Percentiles rank a stretch among this genome's conserved stretches.
phyloP scores from a whole-genome alignment of 2,888 invertebrate species.

The Autographa pulchrina region DNA sequence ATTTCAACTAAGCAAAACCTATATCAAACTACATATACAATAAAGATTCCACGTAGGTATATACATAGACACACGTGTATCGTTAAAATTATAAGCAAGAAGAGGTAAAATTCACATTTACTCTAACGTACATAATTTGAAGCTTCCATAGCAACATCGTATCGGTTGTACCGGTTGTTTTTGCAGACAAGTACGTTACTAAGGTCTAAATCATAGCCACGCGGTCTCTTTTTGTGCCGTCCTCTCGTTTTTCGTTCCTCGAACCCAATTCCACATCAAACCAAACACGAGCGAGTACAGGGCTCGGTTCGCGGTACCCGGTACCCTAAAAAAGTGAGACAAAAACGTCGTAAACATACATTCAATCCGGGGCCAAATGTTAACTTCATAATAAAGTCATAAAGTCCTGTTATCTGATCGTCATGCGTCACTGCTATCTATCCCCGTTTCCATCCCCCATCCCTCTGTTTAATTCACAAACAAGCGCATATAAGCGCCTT shows the following conservation, averaged over 20 bases:
- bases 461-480: conserved; percentile 57
- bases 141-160: background rate
- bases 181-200: background rate
- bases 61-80: background rate
- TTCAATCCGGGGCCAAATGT: conserved; percentile 62
- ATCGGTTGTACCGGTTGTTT: background rate
- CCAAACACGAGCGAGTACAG: background rate
- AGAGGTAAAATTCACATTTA: background rate
- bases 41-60: background rate
- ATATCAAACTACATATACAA: no score
- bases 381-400: conserved; percentile 72
- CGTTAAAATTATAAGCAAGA: background rate
- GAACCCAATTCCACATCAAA: conserved; percentile 1
- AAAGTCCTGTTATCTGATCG: conserved; percentile 74
- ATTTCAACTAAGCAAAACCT: no score
- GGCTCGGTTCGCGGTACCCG: background rate
- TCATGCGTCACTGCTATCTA: conserved; percentile 67
- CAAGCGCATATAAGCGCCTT: conserved; percentile 52
- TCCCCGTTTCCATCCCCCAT: conserved; percentile 26
- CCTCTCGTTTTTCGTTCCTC: background rate
- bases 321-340: conserved; percentile 52
- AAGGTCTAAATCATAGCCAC: background rate
- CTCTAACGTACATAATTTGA: background rate
- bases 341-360: conserved; percentile 60
- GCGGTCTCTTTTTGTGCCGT: background rate